Evolutionary conservation across 2,888 invertebrate species (phyloP).

Genomic region (Vandiemenella viatica): DNA sequence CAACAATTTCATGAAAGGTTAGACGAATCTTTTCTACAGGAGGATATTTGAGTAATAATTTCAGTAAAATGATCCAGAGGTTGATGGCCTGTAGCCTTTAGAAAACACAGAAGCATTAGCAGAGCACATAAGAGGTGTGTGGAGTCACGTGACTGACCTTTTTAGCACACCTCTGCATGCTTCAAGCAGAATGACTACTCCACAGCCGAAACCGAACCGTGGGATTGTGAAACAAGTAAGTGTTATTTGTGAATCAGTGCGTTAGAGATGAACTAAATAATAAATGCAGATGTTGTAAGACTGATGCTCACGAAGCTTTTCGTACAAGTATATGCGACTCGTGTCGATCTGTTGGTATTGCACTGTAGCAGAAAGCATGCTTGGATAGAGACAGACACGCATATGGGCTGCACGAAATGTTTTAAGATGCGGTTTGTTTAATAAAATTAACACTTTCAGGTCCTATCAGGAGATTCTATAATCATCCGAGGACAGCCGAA

Average conservation of each 20-base stretch:
- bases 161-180: slow-evolving; percentile 18
- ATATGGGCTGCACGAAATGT: no score
- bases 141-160: slow-evolving; percentile 17
- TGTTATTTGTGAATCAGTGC: not conserved
- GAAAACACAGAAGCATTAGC: not conserved
- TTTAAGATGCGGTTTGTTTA: slow-evolving; percentile 10
- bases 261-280: not conserved
- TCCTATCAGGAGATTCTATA: slow-evolving; percentile 90
- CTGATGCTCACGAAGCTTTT: not conserved
- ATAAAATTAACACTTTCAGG: slow-evolving; percentile 38
- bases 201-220: slow-evolving; percentile 32
- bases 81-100: no score
- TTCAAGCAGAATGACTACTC: slow-evolving; percentile 24
- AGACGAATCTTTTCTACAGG: no score
- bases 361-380: slow-evolving; percentile 6
- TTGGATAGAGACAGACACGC: no score
- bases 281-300: not conserved
- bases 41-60: no score
- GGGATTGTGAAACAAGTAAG: slow-evolving; percentile 46
- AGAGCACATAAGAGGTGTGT: slow-evolving; percentile 9
- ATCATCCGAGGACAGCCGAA: slow-evolving; percentile 73
- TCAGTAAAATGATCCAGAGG: no score
- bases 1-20: not conserved
- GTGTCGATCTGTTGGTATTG: not conserved
- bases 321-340: not conserved